A percentile compares a stretch with the other conserved stretches of the same genome.
Conservation (phyloP, 2,113 vertebrate genomes). For the Nycticryphes semicollaris region DNA sequence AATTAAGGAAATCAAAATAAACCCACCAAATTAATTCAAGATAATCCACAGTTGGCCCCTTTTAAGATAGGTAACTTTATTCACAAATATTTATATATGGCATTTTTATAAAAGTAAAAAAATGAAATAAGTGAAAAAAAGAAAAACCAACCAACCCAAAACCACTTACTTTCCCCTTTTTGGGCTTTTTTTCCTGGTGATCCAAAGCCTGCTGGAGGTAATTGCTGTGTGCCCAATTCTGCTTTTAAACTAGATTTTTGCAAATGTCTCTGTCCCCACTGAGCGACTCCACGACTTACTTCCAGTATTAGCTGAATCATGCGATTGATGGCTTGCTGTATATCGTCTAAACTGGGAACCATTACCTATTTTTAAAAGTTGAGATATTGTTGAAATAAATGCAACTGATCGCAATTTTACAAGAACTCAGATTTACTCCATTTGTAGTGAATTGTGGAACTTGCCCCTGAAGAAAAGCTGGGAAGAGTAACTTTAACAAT, state of each 20-base stretch:
- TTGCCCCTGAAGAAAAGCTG: background rate
- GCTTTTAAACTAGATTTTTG: slow-evolving; percentile 4
- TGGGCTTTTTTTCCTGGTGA: background rate
- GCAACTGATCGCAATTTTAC: background rate
- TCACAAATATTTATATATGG: background rate
- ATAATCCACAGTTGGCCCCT: background rate
- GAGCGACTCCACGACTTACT: slow-evolving; percentile 79
- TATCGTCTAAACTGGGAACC: slow-evolving; percentile 80
- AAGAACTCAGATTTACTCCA: background rate
- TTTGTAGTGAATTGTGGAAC: background rate
- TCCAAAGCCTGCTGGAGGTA: background rate
- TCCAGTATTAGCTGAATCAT: slow-evolving; percentile 78
- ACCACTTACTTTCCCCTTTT: slow-evolving; percentile 66
- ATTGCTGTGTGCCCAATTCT: background rate
- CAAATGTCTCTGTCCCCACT: slow-evolving; percentile 75
- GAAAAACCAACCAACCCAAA: too few relatives aligned
- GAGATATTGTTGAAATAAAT: background rate
- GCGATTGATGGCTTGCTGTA: slow-evolving; percentile 79
- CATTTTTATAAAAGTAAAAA: background rate
- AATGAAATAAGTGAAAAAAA: background rate
- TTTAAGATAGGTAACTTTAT: background rate
- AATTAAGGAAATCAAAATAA: background rate
- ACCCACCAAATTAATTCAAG: background rate
- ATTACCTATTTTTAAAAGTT: slow-evolving; percentile 75
- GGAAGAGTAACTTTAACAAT: background rate